These are phyloP conservation scores for Acleris holmiana DNA, from an alignment of 2,888 invertebrate genomes.

Conservation along the genomic window DNA sequence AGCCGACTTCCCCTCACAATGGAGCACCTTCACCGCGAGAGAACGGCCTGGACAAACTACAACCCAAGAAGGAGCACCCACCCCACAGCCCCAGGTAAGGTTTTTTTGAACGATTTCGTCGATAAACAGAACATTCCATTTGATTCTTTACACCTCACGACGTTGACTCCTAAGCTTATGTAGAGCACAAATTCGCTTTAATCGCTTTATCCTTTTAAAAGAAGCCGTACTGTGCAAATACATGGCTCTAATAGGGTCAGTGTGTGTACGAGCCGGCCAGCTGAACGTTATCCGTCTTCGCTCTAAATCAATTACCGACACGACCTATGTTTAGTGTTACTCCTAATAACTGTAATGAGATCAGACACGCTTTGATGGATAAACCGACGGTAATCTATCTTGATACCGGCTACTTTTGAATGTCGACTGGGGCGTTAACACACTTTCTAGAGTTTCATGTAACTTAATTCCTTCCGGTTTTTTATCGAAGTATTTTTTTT, in stretches of 20 bases:
- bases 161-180: slow-evolving; percentile 52
- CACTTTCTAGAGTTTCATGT: slow-evolving; percentile 31
- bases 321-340: slow-evolving; percentile 54
- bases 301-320: slow-evolving; percentile 73
- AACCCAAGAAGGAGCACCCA: slow-evolving; percentile 90
- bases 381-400: slow-evolving; percentile 55
- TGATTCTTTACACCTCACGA: slow-evolving; percentile 45
- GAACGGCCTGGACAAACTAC: slow-evolving; percentile 92
- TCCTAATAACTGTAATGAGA: slow-evolving; percentile 69
- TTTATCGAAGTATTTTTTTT: slow-evolving; percentile 24
- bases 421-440: slow-evolving; percentile 48
- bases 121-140: slow-evolving; percentile 14
- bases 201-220: slow-evolving; percentile 74
- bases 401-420: slow-evolving; percentile 59
- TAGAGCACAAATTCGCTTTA: slow-evolving; percentile 60
- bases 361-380: slow-evolving; percentile 65
- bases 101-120: background rate
- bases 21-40: slow-evolving; percentile 95
- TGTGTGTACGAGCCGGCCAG: slow-evolving; percentile 57
- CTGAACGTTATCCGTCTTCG: slow-evolving; percentile 66
- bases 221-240: slow-evolving; percentile 65
- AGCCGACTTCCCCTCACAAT: slow-evolving; percentile 93
- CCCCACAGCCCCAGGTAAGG: slow-evolving; percentile 86
- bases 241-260: slow-evolving; percentile 66
- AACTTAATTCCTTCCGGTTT: slow-evolving; percentile 11